Evolutionary conservation across 2,888 invertebrate genomes (phyloP), one percentile per base, ranked within the genome.

Genomic region (Acleris cristana): DNA sequence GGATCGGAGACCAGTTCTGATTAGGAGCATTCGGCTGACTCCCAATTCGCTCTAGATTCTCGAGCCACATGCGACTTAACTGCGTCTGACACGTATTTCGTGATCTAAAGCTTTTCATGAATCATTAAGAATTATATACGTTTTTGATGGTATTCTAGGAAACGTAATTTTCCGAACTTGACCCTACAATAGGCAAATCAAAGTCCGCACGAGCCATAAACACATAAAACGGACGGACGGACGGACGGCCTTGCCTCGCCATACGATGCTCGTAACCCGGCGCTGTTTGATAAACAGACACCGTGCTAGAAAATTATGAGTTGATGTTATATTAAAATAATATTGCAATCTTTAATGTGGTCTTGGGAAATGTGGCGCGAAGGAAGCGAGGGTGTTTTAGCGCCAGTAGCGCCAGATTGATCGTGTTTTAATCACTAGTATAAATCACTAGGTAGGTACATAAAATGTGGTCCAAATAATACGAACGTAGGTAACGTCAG

Each of bases 271-370:
- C 62, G 58, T 58, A 57, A 58, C 61, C 64, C 48, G 45, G 16
- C 23, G 19, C 53, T 69, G 69, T 70, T 70, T 64, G 67, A 58
- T 68, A 70, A 71, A 72, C 71, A 68, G 53, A 72, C 71, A 66
- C 21, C 45, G 58, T 65, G 70, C 69, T 65, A 54, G 49, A 69
- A 69, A 69, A 70, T 67, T 65, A 69, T 69, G 65, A 69, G 63
- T 60, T 61, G 63, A 69, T 61, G 61, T 65, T 53, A 57, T 64
- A 58, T 70, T 70, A 60, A 45, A 64, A 65, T 65, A 69, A 68
- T 67, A 67, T 60, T 63, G 55, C 53, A 26, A 53, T 44, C 61
- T 45, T 49, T 60, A 56, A 54, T 64, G 45, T 58, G 58, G 48
- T 10, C 18, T 30, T 30, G n/a, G 8, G 23, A 14, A 16, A 34